A percentile compares a stretch with the other conserved stretches of the same genome.
Conservation (phyloP, 2,797 vertebrate species). For the Gymnothorax reevesii region DNA sequence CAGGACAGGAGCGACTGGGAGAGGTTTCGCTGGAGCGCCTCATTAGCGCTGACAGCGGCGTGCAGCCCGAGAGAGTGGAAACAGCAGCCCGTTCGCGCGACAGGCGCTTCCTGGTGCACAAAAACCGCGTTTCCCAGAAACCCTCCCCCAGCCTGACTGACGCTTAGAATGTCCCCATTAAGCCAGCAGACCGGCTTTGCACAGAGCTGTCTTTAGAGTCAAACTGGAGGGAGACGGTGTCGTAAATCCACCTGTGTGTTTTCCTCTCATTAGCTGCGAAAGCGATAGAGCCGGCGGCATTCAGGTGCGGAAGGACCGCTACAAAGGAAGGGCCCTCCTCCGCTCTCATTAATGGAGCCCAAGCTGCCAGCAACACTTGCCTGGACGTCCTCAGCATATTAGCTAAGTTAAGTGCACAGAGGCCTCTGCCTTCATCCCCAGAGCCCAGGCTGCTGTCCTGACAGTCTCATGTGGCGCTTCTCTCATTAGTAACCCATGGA, state of each 20-base stretch:
- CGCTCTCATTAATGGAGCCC: background rate
- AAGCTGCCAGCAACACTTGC: background rate
- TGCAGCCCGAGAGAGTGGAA: background rate
- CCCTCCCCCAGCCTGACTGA: background rate
- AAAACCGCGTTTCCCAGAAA: background rate
- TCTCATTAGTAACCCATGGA: background rate
- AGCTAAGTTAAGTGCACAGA: background rate
- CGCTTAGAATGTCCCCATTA: background rate
- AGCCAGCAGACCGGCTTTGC: background rate
- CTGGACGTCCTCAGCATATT: background rate
- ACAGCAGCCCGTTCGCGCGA: background rate
- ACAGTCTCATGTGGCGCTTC: background rate
- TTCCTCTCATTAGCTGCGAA: background rate
- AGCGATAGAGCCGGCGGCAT: background rate
- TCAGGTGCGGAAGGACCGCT: background rate
- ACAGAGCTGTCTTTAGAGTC: background rate
- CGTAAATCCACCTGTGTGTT: background rate
- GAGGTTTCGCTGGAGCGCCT: constrained; percentile 42
- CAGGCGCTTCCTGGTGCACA: background rate
- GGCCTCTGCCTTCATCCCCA: background rate
- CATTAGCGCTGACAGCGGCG: constrained; percentile 67
- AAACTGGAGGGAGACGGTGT: background rate
- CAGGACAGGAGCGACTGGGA: background rate
- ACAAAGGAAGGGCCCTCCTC: background rate
- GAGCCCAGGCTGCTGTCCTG: background rate